Evolutionary conservation across 2,797 vertebrate genomes (phyloP).

Genomic region (Geotrypetes seraphini): DNA sequence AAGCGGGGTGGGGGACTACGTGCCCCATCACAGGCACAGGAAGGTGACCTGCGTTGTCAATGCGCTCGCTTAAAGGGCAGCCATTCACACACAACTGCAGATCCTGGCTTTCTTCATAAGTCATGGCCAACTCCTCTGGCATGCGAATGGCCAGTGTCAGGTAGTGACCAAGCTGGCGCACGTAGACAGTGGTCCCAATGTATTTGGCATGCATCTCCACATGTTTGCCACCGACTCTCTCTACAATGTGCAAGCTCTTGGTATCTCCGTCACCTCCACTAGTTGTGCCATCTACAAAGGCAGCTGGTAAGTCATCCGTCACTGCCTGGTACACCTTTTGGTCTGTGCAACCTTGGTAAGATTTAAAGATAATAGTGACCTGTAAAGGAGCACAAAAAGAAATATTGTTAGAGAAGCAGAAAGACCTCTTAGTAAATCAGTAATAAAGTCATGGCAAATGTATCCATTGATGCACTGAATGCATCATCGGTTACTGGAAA

Average conservation of each 20-base stretch:
- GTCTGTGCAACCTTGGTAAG: slow-evolving; percentile 82
- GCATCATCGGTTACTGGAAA: too few relatives aligned
- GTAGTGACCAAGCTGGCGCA: slow-evolving; percentile 87
- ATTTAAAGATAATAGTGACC: slow-evolving; percentile 95
- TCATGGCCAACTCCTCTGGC: slow-evolving; percentile 76
- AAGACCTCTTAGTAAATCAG: neutral
- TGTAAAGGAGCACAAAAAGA: slow-evolving; percentile 11
- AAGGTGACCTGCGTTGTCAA: slow-evolving; percentile 67
- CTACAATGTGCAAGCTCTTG: slow-evolving; percentile 76
- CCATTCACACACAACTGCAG: slow-evolving; percentile 90
- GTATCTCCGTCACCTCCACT: slow-evolving; percentile 69
- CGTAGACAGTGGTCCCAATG: slow-evolving; percentile 83
- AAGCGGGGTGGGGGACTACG: slow-evolving; percentile 22
- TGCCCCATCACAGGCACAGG: slow-evolving; percentile 53
- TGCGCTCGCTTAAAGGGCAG: slow-evolving; percentile 80
- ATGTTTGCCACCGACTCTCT: slow-evolving; percentile 68
- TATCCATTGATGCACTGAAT: neutral
- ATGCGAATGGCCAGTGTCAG: slow-evolving; percentile 84
- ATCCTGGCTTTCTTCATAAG: slow-evolving; percentile 83
- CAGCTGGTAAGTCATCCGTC: slow-evolving; percentile 84
- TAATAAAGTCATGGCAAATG: neutral
- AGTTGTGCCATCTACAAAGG: slow-evolving; percentile 87
- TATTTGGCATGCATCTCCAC: slow-evolving; percentile 84
- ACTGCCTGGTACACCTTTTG: slow-evolving; percentile 94
- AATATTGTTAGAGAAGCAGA: neutral